Percentiles rank a stretch among this genome's conserved stretches.
Conservation (phyloP, 92 coral and sea anemone genomes). For the Phenganax marumi region DNA sequence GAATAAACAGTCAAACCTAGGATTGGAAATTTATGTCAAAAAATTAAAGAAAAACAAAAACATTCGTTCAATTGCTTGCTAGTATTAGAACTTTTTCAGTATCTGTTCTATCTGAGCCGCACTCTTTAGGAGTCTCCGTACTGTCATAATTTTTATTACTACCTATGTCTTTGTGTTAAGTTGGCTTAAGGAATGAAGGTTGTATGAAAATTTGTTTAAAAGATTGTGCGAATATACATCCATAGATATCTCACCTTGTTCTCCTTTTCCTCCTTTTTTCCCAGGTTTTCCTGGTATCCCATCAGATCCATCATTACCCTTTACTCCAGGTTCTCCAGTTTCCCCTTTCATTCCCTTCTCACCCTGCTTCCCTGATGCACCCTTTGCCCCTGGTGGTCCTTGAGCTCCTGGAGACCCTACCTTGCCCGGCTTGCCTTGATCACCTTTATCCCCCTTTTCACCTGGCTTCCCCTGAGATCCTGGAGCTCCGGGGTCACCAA, state of each 20-base stretch:
- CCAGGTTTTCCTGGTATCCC: constrained; percentile 22
- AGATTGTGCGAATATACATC: not conserved
- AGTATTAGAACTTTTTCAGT: too few relatives aligned
- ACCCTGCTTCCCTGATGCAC: constrained; percentile 9
- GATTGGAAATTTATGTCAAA: too few relatives aligned
- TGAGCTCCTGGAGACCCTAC: not conserved
- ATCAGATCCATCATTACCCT: constrained; percentile 5
- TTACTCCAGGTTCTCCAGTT: not conserved
- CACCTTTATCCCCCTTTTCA: constrained; percentile 14
- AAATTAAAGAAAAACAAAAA: too few relatives aligned
- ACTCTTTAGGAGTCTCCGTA: too few relatives aligned
- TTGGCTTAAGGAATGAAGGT: not conserved
- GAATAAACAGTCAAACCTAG: too few relatives aligned
- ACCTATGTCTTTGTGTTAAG: not conserved
- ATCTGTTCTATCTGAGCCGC: too few relatives aligned
- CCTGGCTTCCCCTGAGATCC: constrained; percentile 1
- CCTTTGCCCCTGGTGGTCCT: constrained; percentile 2
- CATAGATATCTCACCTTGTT: constrained; percentile 2
- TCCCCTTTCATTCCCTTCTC: constrained; percentile 15
- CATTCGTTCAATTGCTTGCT: too few relatives aligned
- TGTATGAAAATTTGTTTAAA: not conserved
- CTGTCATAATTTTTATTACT: not conserved
- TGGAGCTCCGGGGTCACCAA: not conserved
- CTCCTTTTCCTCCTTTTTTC: constrained; percentile 1
- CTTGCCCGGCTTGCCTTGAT: constrained; percentile 1